Evolutionary conservation across 2,797 vertebrate species (phyloP).

Genomic region (Danionella dracula): DNA sequence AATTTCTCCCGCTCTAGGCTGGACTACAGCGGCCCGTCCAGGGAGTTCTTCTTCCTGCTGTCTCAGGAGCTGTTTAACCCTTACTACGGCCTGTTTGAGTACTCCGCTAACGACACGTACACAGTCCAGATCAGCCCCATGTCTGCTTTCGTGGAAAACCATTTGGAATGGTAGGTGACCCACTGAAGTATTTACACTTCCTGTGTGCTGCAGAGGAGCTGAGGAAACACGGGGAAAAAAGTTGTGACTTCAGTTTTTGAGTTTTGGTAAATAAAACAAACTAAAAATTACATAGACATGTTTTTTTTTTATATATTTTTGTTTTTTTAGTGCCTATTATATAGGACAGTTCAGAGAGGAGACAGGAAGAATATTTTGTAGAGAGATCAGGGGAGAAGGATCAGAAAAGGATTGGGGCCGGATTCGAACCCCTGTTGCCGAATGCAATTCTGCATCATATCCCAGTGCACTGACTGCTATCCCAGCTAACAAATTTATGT

Average conservation of each 20-base stretch:
- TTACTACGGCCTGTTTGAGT: slow-evolving; percentile 86
- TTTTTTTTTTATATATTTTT: too few relatives aligned
- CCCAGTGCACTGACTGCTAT: too few relatives aligned
- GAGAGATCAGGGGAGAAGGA: too few relatives aligned
- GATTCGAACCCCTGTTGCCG: too few relatives aligned
- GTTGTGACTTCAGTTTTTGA: neutral
- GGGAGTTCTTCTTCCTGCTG: slow-evolving; percentile 88
- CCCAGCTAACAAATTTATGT: too few relatives aligned
- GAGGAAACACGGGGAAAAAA: neutral
- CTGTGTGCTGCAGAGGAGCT: neutral
- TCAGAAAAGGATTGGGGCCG: too few relatives aligned
- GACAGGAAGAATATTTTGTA: too few relatives aligned
- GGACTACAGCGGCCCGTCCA: slow-evolving; percentile 84
- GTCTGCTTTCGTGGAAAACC: slow-evolving; percentile 87
- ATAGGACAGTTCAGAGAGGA: too few relatives aligned
- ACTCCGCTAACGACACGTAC: slow-evolving; percentile 86
- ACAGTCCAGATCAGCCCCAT: slow-evolving; percentile 89
- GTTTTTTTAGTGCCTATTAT: too few relatives aligned
- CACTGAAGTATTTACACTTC: neutral
- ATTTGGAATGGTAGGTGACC: slow-evolving; percentile 79
- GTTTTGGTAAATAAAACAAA: too few relatives aligned
- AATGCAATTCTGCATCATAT: too few relatives aligned
- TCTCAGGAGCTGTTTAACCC: slow-evolving; percentile 90
- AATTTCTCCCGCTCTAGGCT: slow-evolving; percentile 56
- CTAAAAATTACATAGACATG: too few relatives aligned